Evolutionary conservation across 30 jellyfish, hydroid and myxozoan species (phyloP).

Genomic region (Clytia hemisphaerica): DNA sequence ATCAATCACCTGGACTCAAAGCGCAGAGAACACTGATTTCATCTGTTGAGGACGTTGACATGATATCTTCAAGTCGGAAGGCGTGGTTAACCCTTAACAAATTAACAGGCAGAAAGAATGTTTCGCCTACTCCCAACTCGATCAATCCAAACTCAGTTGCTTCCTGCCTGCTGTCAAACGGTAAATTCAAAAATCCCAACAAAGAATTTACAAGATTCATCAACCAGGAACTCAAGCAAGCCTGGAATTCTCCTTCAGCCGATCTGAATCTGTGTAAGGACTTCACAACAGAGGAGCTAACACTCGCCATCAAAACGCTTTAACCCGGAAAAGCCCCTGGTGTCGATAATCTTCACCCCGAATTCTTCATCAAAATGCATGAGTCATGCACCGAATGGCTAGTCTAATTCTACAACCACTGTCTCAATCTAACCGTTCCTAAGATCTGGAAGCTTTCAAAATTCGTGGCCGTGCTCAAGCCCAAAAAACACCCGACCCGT

Average conservation of each 20-base stretch:
- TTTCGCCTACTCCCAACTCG: slow-evolving; percentile 1
- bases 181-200: neutral
- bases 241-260: neutral
- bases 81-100: slow-evolving; percentile 9
- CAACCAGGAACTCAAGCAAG: neutral
- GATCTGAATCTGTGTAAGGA: neutral
- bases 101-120: slow-evolving; percentile 9
- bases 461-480: neutral
- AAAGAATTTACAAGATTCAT: neutral
- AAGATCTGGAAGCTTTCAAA: slow-evolving; percentile 5
- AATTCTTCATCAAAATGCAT: neutral
- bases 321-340: neutral
- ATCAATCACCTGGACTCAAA: neutral
- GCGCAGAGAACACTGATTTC: slow-evolving; percentile 4
- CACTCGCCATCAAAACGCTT: neutral
- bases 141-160: slow-evolving; percentile 26
- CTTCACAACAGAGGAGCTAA: neutral
- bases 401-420: neutral
- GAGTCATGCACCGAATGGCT: slow-evolving; percentile 6
- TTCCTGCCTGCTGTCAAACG: neutral
- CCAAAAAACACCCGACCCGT: slow-evolving; percentile 15
- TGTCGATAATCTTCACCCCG: neutral
- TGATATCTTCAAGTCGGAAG: neutral
- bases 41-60: neutral
- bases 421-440: neutral